phyloP scores from a whole-genome alignment of 2,888 invertebrate genomes.

The Vanessa cardui region DNA sequence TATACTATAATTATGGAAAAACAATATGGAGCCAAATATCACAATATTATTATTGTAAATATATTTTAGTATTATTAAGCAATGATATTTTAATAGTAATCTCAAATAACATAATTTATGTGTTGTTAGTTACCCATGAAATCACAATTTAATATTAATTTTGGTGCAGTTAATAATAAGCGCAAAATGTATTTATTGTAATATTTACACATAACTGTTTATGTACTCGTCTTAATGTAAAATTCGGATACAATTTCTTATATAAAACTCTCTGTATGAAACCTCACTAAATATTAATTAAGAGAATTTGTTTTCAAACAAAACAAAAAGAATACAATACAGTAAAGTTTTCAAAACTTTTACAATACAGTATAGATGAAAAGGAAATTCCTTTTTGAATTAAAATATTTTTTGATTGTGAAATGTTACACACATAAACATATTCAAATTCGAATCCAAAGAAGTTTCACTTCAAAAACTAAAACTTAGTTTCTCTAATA shows the following conservation, averaged over 20 bases:
- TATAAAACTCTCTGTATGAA: neutral
- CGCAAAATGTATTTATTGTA: slow-evolving; percentile 37
- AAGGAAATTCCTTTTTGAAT: too few relatives aligned
- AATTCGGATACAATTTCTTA: neutral
- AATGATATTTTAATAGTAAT: slow-evolving; percentile 58
- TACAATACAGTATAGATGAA: too few relatives aligned
- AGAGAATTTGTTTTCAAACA: neutral
- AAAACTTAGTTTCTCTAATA: too few relatives aligned
- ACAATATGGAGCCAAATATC: slow-evolving; percentile 75
- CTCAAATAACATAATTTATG: slow-evolving; percentile 58
- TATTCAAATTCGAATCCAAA: too few relatives aligned
- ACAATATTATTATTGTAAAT: slow-evolving; percentile 61
- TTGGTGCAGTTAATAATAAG: slow-evolving; percentile 59
- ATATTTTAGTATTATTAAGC: slow-evolving; percentile 43
- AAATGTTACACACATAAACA: too few relatives aligned
- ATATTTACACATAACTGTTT: slow-evolving; percentile 12
- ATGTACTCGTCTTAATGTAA: slow-evolving; percentile 6
- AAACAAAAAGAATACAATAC: neutral
- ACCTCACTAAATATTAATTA: neutral
- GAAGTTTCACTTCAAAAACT: too few relatives aligned
- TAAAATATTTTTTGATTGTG: too few relatives aligned
- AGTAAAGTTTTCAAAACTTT: too few relatives aligned
- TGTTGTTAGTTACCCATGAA: slow-evolving; percentile 71
- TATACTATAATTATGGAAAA: slow-evolving; percentile 49
- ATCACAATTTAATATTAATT: slow-evolving; percentile 60